Evolutionary conservation across 64 coral and sea anemone genomes (phyloP).

Genomic region (Platygyra sinensis): DNA sequence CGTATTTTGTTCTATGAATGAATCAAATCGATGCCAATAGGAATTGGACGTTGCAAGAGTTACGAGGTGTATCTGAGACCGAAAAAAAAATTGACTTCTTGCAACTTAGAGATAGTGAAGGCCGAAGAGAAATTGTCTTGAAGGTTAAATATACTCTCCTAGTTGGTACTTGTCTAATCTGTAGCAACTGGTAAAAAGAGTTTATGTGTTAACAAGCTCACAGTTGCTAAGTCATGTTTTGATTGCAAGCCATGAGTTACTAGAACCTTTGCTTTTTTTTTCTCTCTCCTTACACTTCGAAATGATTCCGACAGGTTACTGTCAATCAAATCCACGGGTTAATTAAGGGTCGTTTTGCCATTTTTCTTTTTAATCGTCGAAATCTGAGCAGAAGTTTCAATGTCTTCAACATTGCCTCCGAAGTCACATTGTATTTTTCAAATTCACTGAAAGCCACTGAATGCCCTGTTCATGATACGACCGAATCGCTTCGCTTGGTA

Average conservation of each 20-base stretch:
- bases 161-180: background rate
- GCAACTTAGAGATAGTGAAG: background rate
- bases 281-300: background rate
- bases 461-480: background rate
- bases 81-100: background rate
- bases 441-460: background rate
- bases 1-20: background rate
- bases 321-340: background rate
- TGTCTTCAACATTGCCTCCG: background rate
- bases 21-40: no score
- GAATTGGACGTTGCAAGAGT: no score
- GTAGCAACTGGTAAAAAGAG: background rate
- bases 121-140: background rate
- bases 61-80: background rate
- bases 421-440: background rate
- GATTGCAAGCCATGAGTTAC: background rate
- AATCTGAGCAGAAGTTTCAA: background rate
- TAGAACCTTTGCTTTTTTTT: background rate
- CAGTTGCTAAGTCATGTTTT: background rate
- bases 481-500: background rate
- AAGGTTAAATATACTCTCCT: background rate
- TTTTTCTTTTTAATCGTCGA: background rate
- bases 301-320: background rate
- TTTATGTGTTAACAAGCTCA: background rate
- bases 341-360: background rate